phyloP scores from a whole-genome alignment of 1,140 invertebrate species.

The Aphaenogaster floridana region DNA sequence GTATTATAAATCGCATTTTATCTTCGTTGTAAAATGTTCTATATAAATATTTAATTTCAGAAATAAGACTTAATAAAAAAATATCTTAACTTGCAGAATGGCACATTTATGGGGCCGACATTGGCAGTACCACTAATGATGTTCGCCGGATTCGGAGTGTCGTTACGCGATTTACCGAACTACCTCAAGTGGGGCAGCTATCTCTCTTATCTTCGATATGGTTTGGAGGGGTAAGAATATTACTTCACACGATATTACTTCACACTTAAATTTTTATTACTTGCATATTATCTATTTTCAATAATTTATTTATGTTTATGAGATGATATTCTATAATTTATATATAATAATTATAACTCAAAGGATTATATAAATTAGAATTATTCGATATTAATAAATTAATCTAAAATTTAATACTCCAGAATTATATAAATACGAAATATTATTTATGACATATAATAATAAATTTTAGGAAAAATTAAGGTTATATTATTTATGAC shows the following conservation, averaged over 20 bases:
- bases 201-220: conserved; percentile 95
- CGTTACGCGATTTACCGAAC: conserved; percentile 91
- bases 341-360: not conserved
- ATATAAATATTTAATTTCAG: not conserved
- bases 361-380: not conserved
- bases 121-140: conserved; percentile 95
- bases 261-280: not conserved
- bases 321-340: conserved; percentile 1
- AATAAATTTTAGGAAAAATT: too few species aligned
- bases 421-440: conserved; percentile 47
- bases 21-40: not conserved
- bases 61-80: not conserved
- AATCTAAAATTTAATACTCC: not conserved
- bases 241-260: not conserved
- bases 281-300: conserved; percentile 4
- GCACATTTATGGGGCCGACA: conserved; percentile 93
- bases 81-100: conserved; percentile 88
- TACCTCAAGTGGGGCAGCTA: conserved; percentile 96
- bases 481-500: not conserved
- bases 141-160: conserved; percentile 94
- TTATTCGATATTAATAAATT: not conserved
- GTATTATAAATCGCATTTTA: not conserved
- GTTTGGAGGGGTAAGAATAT: conserved; percentile 92
- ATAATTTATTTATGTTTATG: conserved; percentile 36
- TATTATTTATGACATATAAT: not conserved